Evolutionary conservation across 2,888 invertebrate genomes (phyloP).

Genomic region (Crossocerus cetratus): DNA sequence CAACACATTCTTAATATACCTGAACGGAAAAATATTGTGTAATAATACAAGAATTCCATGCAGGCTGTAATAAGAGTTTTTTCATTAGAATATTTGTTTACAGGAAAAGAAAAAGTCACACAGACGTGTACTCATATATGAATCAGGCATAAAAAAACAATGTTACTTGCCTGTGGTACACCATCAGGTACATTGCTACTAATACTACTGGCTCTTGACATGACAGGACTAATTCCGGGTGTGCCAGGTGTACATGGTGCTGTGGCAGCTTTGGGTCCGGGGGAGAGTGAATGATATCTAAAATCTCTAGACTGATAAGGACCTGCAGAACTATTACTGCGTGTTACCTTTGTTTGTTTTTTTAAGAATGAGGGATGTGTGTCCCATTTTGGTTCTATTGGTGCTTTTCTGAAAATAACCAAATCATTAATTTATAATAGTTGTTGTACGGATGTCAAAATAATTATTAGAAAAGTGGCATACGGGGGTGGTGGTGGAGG

Average conservation of each 20-base stretch:
- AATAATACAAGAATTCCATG: constrained; percentile 72
- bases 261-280: constrained; percentile 69
- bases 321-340: constrained; percentile 73
- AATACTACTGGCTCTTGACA: constrained; percentile 71
- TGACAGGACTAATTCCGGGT: constrained; percentile 73
- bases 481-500: constrained; percentile 69
- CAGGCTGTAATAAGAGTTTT: constrained; percentile 68
- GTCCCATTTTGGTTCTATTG: constrained; percentile 74
- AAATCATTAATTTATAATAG: not conserved
- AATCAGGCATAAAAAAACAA: not conserved
- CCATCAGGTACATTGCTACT: constrained; percentile 71
- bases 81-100: constrained; percentile 14
- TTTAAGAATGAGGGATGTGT: constrained; percentile 71
- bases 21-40: constrained; percentile 71
- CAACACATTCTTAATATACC: constrained; percentile 50
- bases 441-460: not conserved
- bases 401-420: constrained; percentile 62
- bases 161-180: constrained; percentile 60
- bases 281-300: constrained; percentile 70
- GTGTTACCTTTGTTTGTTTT: constrained; percentile 69
- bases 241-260: constrained; percentile 74
- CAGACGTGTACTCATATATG: not conserved
- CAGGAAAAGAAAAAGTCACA: constrained; percentile 21
- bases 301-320: constrained; percentile 72
- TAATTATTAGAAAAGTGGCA: constrained; percentile 30